These are phyloP conservation scores for Boleophthalmus pectinirostris DNA, from an alignment of 2,113 vertebrate genomes.

Conservation along the genomic window DNA sequence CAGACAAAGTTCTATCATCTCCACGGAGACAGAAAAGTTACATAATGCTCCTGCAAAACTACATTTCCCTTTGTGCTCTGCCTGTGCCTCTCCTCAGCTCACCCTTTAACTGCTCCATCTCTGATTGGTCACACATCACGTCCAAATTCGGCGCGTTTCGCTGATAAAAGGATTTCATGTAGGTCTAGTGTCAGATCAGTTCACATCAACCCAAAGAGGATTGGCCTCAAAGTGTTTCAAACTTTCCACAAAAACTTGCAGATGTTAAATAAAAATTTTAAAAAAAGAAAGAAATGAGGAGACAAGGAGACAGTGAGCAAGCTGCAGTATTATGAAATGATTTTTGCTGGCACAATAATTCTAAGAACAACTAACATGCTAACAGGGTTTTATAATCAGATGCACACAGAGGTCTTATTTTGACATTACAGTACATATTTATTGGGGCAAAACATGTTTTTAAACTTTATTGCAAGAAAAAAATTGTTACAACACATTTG, in stretches of 20 bases:
- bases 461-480: too few species aligned
- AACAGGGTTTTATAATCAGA: too few species aligned
- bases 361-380: too few species aligned
- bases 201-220: slow-evolving; percentile 50
- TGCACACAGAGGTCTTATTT: too few species aligned
- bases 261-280: slow-evolving; percentile 6
- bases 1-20: too few species aligned
- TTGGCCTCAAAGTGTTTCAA: slow-evolving; percentile 59
- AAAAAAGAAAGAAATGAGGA: not conserved
- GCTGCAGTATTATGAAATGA: slow-evolving; percentile 40
- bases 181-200: slow-evolving; percentile 59
- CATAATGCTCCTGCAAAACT: not conserved
- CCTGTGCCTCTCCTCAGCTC: not conserved
- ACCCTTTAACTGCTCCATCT: slow-evolving; percentile 28
- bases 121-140: slow-evolving; percentile 43
- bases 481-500: too few species aligned
- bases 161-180: slow-evolving; percentile 63
- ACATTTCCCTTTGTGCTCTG: not conserved
- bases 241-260: slow-evolving; percentile 55
- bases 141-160: slow-evolving; percentile 30
- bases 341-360: too few species aligned
- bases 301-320: not conserved
- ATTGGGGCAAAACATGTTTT: too few species aligned
- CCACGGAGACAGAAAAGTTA: not conserved
- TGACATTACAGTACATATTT: too few species aligned